These are phyloP conservation scores for Cyclargus thomasi DNA, from an alignment of 1,140 invertebrate species.

Conservation along the genomic window DNA sequence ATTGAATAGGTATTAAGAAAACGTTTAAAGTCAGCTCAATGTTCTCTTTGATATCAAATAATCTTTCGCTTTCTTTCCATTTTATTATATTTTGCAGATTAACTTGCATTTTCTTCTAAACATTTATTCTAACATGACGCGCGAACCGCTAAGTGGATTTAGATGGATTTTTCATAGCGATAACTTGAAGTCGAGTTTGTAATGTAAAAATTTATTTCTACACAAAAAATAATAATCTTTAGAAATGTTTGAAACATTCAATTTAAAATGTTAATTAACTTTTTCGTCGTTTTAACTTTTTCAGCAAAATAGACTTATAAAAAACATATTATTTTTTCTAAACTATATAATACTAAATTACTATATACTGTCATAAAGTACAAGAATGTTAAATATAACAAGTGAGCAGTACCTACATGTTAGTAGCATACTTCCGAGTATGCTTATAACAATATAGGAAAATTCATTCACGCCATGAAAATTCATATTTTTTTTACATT, in stretches of 20 bases:
- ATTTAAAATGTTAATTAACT: not conserved
- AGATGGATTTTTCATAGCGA: constrained; percentile 13
- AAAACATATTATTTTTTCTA: not conserved
- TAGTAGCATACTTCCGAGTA: too few species aligned
- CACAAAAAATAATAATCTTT: not conserved
- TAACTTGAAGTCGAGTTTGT: constrained; percentile 4
- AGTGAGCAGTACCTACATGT: too few species aligned
- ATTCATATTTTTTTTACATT: too few species aligned
- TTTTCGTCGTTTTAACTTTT: not conserved
- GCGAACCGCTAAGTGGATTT: constrained; percentile 12
- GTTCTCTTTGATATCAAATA: not conserved
- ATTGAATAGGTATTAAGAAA: too few species aligned
- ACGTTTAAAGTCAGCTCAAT: too few species aligned
- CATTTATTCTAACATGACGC: constrained; percentile 16
- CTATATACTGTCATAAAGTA: too few species aligned
- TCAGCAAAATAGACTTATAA: not conserved
- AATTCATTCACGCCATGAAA: too few species aligned
- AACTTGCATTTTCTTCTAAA: constrained; percentile 15
- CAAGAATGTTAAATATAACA: too few species aligned
- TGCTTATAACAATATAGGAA: too few species aligned
- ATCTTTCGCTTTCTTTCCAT: constrained; percentile 3
- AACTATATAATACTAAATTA: not conserved
- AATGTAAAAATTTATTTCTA: constrained; percentile 13
- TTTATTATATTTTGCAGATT: not conserved
- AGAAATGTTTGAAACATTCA: not conserved